A percentile compares a stretch with the other conserved stretches of the same genome.
Conservation (phyloP, 2,113 vertebrate genomes). For the Python bivittatus region DNA sequence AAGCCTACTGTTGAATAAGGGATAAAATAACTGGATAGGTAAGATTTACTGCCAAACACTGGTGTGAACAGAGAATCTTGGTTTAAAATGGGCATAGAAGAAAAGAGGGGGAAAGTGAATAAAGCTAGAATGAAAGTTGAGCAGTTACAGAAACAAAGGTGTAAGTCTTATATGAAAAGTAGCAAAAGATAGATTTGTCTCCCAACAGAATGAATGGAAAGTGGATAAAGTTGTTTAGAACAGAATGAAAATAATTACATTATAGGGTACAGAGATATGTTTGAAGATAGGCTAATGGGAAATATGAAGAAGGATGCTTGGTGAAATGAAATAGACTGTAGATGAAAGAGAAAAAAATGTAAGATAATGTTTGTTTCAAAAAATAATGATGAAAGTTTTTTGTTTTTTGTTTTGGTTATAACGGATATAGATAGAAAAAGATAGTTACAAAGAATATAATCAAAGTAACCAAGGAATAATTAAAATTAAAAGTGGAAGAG, state of each 20-base stretch:
- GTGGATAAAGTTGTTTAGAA: neutral
- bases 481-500: no score
- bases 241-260: neutral
- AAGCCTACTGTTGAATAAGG: neutral
- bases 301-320: no score
- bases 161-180: neutral
- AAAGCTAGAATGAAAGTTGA: neutral
- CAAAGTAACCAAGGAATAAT: no score
- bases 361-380: no score
- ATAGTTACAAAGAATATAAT: no score
- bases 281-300: neutral
- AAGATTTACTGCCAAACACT: neutral
- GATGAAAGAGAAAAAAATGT: no score
- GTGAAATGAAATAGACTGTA: no score
- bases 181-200: neutral
- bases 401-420: no score
- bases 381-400: no score
- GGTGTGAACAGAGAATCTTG: neutral
- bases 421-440: no score
- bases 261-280: neutral
- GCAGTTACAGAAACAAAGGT: neutral
- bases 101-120: neutral
- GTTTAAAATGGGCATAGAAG: neutral
- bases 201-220: neutral
- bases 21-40: neutral